Conservation (phyloP, 2,797 vertebrate genomes). For the Poecilia velifera region DNA sequence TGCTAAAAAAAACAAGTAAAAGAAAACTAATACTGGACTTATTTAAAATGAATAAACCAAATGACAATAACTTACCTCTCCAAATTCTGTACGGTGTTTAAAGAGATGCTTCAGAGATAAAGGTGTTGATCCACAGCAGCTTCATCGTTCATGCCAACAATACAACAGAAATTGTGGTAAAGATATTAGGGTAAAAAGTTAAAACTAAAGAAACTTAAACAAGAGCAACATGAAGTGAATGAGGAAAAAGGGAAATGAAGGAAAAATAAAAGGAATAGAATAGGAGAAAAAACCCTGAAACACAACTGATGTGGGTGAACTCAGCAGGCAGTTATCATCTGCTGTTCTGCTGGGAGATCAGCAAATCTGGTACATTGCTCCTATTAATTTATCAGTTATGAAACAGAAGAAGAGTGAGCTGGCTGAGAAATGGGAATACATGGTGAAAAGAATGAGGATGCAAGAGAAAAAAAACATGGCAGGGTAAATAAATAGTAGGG, state of each 20-base stretch:
- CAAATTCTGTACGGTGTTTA: neutral
- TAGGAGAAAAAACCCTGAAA: conserved; percentile 44
- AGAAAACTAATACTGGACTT: neutral
- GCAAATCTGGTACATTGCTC: conserved; percentile 39
- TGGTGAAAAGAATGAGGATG: neutral
- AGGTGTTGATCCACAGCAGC: neutral
- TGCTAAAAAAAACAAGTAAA: neutral
- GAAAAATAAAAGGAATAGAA: conserved; percentile 2
- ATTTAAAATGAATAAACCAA: neutral
- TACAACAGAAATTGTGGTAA: neutral
- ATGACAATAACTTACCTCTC: neutral
- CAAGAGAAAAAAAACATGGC: neutral
- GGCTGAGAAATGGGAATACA: conserved; percentile 2
- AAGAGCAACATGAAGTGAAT: neutral
- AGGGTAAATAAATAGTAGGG: neutral
- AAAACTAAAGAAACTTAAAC: neutral
- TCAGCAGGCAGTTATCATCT: conserved; percentile 41
- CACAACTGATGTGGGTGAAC: conserved; percentile 63
- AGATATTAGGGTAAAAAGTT: neutral
- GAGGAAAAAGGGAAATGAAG: neutral
- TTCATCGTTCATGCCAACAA: neutral
- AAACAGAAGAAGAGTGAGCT: conserved; percentile 6
- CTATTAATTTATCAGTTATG: conserved; percentile 61
- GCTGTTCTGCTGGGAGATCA: conserved; percentile 45
- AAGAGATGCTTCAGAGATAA: too few species aligned